Evolutionary conservation across 2,797 vertebrate genomes (phyloP).

Genomic region (Mormyrus hasselquistii): DNA sequence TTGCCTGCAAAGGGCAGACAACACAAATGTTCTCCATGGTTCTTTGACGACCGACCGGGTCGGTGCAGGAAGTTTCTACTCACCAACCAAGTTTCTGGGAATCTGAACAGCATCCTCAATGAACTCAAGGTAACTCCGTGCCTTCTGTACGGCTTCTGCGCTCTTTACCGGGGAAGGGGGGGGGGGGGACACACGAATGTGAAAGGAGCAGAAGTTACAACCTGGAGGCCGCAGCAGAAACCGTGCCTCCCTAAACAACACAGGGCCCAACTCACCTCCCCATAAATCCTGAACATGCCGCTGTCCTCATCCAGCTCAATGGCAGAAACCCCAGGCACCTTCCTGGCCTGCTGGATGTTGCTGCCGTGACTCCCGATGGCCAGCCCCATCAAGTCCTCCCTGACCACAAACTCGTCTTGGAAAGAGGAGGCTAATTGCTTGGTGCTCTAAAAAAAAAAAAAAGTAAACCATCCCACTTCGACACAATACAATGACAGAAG

Average conservation of each 20-base stretch:
- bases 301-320: conserved; percentile 94
- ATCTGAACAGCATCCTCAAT: conserved; percentile 96
- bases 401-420: conserved; percentile 91
- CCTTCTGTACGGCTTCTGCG: conserved; percentile 88
- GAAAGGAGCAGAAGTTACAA: not conserved
- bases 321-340: conserved; percentile 87
- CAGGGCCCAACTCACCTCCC: conserved; percentile 69
- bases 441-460: conserved; percentile 67
- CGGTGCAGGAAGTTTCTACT: conserved; percentile 45
- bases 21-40: conserved; percentile 14
- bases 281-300: conserved; percentile 94
- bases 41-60: not conserved
- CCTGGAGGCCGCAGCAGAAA: not conserved
- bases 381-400: conserved; percentile 92
- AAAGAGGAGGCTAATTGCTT: conserved; percentile 94
- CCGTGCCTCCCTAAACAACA: not conserved
- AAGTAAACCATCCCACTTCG: not conserved
- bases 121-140: conserved; percentile 89
- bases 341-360: conserved; percentile 97
- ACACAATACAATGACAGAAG: not conserved
- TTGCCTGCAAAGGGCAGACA: conserved; percentile 67
- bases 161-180: conserved; percentile 57
- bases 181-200: not conserved
- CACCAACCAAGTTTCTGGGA: conserved; percentile 94
- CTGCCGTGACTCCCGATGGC: conserved; percentile 95